These are phyloP conservation scores for Limenitis camilla DNA, from an alignment of 2,888 invertebrate genomes.

Conservation along the genomic window DNA sequence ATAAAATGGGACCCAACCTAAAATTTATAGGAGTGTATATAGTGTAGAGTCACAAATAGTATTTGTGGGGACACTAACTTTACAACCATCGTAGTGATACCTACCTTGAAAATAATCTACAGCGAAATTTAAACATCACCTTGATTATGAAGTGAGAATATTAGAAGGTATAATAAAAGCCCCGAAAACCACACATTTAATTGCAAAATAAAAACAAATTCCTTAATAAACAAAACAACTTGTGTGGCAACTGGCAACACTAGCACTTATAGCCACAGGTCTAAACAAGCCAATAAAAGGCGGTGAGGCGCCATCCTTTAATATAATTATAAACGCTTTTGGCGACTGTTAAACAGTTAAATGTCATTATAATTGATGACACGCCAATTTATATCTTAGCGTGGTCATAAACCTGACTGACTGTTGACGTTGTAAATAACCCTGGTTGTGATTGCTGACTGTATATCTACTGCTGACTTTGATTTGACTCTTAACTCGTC, in stretches of 20 bases:
- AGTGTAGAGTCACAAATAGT: too few relatives aligned
- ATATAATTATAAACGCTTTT: constrained; percentile 31
- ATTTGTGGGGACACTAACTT: too few relatives aligned
- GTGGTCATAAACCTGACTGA: constrained; percentile 40
- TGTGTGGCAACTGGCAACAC: constrained; percentile 5
- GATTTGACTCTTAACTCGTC: too few relatives aligned
- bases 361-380: constrained; percentile 46
- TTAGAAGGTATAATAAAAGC: too few relatives aligned
- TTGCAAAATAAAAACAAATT: background rate
- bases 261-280: constrained; percentile 7
- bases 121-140: too few relatives aligned
- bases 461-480: constrained; percentile 38
- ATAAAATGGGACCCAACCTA: too few relatives aligned
- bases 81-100: too few relatives aligned
- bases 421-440: constrained; percentile 37
- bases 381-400: constrained; percentile 38
- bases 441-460: constrained; percentile 43
- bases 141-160: too few relatives aligned
- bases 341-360: constrained; percentile 38
- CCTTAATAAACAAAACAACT: too few relatives aligned
- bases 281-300: constrained; percentile 23
- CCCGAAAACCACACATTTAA: too few relatives aligned
- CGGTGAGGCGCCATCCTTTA: constrained; percentile 25
- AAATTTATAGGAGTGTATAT: too few relatives aligned
- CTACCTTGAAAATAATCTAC: too few relatives aligned